Percentiles rank a stretch among this genome's conserved stretches.
phyloP scores from a whole-genome alignment of 2,113 vertebrate genomes.

The Tenrec ecaudatus region DNA sequence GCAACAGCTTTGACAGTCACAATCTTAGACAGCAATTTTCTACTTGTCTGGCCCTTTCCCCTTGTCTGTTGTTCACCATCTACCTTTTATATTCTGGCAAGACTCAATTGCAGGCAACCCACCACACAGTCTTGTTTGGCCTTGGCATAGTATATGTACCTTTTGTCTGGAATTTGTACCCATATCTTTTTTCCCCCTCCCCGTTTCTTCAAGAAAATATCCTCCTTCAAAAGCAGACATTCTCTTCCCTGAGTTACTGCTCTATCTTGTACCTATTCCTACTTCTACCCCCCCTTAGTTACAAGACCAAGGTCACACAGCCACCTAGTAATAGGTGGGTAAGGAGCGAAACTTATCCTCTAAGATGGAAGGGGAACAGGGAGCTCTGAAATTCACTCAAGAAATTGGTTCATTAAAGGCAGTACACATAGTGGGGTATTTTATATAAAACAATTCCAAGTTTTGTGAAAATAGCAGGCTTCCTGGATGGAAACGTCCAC shows the following conservation, averaged over 20 bases:
- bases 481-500: not conserved
- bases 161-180: not conserved
- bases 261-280: not conserved
- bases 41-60: not conserved
- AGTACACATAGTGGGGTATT: not conserved
- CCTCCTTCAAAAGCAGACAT: not conserved
- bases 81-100: not conserved
- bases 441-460: not conserved
- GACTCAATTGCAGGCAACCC: not conserved
- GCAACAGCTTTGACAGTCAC: not conserved
- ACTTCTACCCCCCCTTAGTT: not conserved
- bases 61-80: not conserved
- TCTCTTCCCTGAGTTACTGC: not conserved
- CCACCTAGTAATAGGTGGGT: not conserved
- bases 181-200: no score
- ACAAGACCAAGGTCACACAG: not conserved
- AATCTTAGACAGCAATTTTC: not conserved
- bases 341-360: not conserved
- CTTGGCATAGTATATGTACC: not conserved
- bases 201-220: not conserved
- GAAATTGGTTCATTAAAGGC: not conserved
- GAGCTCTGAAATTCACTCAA: not conserved
- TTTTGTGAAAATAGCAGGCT: not conserved
- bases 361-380: not conserved
- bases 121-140: not conserved